These are phyloP conservation scores for Orchestes rusci DNA, from an alignment of 2,888 invertebrate genomes.

Conservation along the genomic window DNA sequence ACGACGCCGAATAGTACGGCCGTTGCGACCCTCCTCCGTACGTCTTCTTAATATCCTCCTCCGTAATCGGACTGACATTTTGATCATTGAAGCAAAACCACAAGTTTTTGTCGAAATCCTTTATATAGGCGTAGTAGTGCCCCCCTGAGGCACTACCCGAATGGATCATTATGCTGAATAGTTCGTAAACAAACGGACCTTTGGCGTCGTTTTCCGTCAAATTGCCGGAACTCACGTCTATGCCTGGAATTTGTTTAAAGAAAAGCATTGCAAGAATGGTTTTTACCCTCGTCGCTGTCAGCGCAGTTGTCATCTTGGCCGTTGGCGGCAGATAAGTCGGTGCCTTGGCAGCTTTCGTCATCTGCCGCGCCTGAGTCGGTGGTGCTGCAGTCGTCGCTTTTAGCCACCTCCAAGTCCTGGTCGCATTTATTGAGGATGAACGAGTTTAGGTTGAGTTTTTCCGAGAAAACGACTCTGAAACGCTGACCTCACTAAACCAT, in stretches of 20 bases:
- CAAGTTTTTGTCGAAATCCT: conserved; percentile 64
- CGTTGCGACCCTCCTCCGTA: conserved; percentile 66
- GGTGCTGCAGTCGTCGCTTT: conserved; percentile 60
- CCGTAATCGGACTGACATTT: conserved; percentile 67
- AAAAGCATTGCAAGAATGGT: no score
- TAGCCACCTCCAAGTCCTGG: conserved; percentile 42
- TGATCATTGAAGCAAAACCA: conserved; percentile 91
- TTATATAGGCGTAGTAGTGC: conserved; percentile 88
- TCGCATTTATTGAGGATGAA: conserved; percentile 46
- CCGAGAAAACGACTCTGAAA: conserved; percentile 73
- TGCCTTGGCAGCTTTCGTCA: conserved; percentile 51
- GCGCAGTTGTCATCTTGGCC: conserved; percentile 42
- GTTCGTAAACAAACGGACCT: conserved; percentile 74
- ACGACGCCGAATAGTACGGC: conserved; percentile 65
- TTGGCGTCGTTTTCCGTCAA: conserved; percentile 49
- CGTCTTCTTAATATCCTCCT: conserved; percentile 74
- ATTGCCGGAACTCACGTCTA: conserved; percentile 53
- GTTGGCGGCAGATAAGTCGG: conserved; percentile 40
- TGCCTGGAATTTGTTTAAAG: no score
- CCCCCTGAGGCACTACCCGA: conserved; percentile 86
- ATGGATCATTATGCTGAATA: conserved; percentile 89
- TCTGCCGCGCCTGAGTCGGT: conserved; percentile 65
- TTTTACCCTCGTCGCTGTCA: conserved; percentile 57
- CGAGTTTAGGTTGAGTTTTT: conserved; percentile 68
- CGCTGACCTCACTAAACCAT: no score